phyloP scores from a whole-genome alignment of 2,113 vertebrate genomes.

The Orthonyx spaldingii region DNA sequence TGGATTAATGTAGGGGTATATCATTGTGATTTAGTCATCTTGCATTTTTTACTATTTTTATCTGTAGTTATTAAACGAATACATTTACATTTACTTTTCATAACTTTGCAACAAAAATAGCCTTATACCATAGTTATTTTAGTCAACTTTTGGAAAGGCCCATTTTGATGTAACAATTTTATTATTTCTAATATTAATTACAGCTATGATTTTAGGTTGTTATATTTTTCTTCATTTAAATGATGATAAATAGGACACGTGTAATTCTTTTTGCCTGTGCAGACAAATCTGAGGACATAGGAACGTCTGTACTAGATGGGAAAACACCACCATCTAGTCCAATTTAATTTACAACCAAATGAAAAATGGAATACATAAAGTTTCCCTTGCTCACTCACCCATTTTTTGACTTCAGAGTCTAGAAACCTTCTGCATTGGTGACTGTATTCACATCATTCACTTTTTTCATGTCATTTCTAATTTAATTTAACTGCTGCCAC shows the following conservation, averaged over 20 bases:
- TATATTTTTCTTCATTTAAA: not conserved
- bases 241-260: not conserved
- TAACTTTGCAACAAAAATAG: not conserved
- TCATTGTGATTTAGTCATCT: not conserved
- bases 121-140: not conserved
- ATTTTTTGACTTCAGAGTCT: not conserved
- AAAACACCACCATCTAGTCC: not conserved
- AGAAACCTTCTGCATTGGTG: slow-evolving; percentile 4
- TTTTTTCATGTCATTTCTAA: slow-evolving; percentile 3
- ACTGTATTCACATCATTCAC: not conserved
- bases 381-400: not conserved
- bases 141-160: not conserved
- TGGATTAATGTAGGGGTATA: not conserved
- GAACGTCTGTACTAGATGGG: not conserved
- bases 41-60: not conserved
- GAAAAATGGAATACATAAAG: not conserved
- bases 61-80: not conserved
- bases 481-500: slow-evolving; percentile 25
- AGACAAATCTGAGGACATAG: not conserved
- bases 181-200: not conserved
- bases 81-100: not conserved
- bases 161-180: not conserved
- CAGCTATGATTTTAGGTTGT: not conserved
- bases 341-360: not conserved
- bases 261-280: not conserved